Evolutionary conservation across 2,797 vertebrate genomes (phyloP), one percentile per base, ranked within the genome.

Genomic region (Acanthornis magna): DNA sequence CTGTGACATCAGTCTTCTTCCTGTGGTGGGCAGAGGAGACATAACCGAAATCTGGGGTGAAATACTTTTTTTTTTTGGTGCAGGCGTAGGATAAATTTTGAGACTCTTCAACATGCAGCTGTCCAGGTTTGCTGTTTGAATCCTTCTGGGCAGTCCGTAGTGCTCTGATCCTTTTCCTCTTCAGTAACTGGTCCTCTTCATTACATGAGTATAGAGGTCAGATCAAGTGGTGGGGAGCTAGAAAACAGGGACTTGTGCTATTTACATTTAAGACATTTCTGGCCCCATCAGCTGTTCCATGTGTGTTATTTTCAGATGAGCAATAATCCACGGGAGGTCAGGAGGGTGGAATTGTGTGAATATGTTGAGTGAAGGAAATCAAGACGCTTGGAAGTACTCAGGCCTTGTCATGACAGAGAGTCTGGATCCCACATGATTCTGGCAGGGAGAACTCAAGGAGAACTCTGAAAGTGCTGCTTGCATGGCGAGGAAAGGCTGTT

Each of bases 221-320:
- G 77, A 85, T 20, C 11, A 80, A 81, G 40, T 65, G 63, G 29
- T 65, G 80, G 75, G 38, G 70, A 71, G 36, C 68, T 75, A 81
- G 67, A 88, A 80, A 40, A 38, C 38, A 16, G 47, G 55, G 89
- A 71, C 88, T 83, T 14, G 40, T 91, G 80, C 95, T 96, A 97
- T 97, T 95, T 96, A 90, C 94, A 96, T 96, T 95, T 83, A 85
- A 80, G 85, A 88, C 90, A 65, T 96, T 97, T 96, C 92, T 96
- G 94, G 91, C 81, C 50, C 55, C 66, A 95, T 76, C 97, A 97
- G 96, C 96, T 98, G 97, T 97, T 96, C 96, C 25, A 18, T 73
- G 51, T 13, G 50, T 74, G 74, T 97, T 98, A 98, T 98, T 98
- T 98, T 97, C 96, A 97, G 97, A 97, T 94, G 87, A 87, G 85